These are phyloP conservation scores for Chaetops frenatus DNA, from an alignment of 2,113 vertebrate genomes.

Conservation along the genomic window DNA sequence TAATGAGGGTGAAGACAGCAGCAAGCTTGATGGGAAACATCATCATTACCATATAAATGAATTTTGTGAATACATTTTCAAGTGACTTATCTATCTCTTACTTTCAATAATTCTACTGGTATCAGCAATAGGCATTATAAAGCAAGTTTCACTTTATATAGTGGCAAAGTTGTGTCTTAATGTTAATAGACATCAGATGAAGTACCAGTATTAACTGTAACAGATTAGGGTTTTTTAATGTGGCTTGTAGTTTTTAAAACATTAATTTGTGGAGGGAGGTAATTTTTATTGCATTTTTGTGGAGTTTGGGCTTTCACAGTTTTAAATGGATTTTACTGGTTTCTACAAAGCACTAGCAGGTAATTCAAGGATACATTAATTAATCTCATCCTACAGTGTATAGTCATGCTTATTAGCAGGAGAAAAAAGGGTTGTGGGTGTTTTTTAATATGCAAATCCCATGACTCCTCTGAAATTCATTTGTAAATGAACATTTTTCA, in stretches of 20 bases:
- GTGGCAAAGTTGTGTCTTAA: neutral
- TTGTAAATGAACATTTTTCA: neutral
- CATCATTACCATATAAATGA: neutral
- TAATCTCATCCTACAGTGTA: neutral
- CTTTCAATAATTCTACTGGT: neutral
- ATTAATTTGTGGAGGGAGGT: neutral
- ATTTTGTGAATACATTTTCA: neutral
- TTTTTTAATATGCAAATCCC: neutral
- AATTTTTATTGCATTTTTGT: neutral
- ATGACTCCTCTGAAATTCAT: neutral
- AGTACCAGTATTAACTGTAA: neutral
- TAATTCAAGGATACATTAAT: neutral
- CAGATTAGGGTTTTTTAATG: neutral
- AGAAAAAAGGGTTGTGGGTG: neutral
- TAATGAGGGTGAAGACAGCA: neutral
- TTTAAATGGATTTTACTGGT: neutral
- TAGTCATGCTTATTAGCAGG: neutral
- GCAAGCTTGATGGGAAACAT: neutral
- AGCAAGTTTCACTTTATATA: neutral
- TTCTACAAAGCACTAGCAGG: neutral
- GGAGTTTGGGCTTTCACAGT: neutral
- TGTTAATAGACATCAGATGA: neutral
- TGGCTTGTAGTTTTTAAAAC: neutral
- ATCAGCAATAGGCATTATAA: neutral
- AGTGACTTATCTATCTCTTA: neutral